phyloP scores from a whole-genome alignment of 2,113 vertebrate species.

The Perognathus longimembris region DNA sequence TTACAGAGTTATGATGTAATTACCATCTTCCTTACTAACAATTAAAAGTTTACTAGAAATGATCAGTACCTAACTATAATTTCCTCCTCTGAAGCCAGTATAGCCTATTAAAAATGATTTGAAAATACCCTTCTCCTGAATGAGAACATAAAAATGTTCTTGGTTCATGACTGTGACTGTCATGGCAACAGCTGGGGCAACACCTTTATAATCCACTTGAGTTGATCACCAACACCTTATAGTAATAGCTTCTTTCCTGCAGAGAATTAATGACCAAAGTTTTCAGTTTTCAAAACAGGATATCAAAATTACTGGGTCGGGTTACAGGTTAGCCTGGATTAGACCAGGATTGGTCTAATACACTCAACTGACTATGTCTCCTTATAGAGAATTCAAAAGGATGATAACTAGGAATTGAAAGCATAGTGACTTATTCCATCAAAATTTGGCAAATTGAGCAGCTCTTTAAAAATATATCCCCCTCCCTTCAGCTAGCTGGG shows the following conservation, averaged over 20 bases:
- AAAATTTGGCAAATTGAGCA: background rate
- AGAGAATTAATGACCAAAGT: background rate
- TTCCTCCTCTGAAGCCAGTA: background rate
- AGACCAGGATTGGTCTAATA: background rate
- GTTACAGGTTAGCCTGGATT: background rate
- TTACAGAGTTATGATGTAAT: background rate
- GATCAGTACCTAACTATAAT: background rate
- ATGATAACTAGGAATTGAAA: background rate
- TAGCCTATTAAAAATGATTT: background rate
- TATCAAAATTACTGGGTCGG: background rate
- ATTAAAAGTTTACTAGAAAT: slow-evolving; percentile 2
- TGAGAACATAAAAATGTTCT: background rate
- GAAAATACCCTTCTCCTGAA: background rate
- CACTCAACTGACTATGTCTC: background rate
- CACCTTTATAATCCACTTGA: background rate
- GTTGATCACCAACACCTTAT: background rate
- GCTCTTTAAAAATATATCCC: background rate
- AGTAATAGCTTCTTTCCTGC: background rate
- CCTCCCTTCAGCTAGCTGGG: background rate
- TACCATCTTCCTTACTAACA: background rate
- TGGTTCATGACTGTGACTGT: background rate
- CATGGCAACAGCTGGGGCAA: background rate
- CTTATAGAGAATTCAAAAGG: background rate
- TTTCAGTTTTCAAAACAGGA: background rate
- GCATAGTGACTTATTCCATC: background rate